phyloP scores from a whole-genome alignment of 2,797 vertebrate species.

The Rhinella marina region DNA sequence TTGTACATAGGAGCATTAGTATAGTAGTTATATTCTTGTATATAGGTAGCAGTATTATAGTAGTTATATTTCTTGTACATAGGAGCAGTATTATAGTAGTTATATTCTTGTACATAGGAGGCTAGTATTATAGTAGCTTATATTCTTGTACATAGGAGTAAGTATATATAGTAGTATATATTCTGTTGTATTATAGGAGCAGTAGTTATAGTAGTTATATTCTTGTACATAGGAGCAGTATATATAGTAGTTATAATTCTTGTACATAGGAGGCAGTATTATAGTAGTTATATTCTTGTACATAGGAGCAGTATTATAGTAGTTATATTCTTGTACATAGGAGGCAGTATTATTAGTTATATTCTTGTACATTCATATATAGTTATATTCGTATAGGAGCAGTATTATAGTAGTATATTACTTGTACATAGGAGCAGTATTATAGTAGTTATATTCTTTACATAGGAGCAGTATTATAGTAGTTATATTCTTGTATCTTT shows the following conservation, averaged over 20 bases:
- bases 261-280: neutral
- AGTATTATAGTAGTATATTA: too few relatives aligned
- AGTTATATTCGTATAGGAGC: too few relatives aligned
- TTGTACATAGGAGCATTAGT: too few relatives aligned
- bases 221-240: neutral
- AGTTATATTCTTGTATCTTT: too few relatives aligned
- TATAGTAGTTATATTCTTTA: too few relatives aligned
- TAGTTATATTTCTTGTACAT: neutral
- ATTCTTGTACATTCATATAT: too few relatives aligned
- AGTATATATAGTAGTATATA: neutral
- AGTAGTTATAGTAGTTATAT: constrained; percentile 2
- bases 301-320: neutral
- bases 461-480: too few relatives aligned
- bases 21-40: neutral
- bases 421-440: too few relatives aligned
- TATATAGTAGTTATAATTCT: too few relatives aligned
- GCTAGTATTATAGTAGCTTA: too few relatives aligned
- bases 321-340: neutral
- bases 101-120: too few relatives aligned
- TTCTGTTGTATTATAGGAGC: neutral
- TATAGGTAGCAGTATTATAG: neutral
- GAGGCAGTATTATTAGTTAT: too few relatives aligned
- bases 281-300: constrained; percentile 13
- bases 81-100: neutral
- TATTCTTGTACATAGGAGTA: neutral